phyloP scores from a whole-genome alignment of 1,140 invertebrate species.

The Adoxophyes honmai region DNA sequence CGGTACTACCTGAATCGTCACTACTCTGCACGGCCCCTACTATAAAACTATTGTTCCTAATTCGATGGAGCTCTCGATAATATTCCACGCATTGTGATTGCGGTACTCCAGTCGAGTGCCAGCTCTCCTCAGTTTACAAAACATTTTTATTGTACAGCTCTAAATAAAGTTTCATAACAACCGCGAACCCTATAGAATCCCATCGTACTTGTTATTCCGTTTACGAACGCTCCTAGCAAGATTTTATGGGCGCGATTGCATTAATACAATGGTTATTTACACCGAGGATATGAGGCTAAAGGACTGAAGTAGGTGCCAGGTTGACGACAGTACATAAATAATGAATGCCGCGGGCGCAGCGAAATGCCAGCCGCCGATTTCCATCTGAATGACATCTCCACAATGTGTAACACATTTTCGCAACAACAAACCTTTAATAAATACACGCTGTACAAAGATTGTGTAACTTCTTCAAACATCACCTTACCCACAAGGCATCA shows the following conservation, averaged over 20 bases:
- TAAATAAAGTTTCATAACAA: not conserved
- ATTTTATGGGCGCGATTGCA: conserved; percentile 4
- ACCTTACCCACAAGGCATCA: conserved; percentile 28
- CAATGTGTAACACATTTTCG: conserved; percentile 39
- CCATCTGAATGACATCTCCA: conserved; percentile 36
- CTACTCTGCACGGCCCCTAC: conserved; percentile 33
- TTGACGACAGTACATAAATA: conserved; percentile 7
- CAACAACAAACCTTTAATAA: conserved; percentile 35
- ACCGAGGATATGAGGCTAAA: not conserved
- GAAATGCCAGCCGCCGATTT: conserved; percentile 19
- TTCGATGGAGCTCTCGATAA: conserved; percentile 35
- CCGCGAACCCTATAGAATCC: not conserved
- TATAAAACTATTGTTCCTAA: conserved; percentile 50
- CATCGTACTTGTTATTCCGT: conserved; percentile 20
- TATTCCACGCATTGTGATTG: conserved; percentile 23
- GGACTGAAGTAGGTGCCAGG: not conserved
- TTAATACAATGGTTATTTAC: not conserved
- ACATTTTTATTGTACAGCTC: not conserved
- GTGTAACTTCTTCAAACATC: conserved; percentile 34
- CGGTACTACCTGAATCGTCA: conserved; percentile 36
- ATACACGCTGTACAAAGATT: conserved; percentile 25
- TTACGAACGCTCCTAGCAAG: conserved; percentile 23
- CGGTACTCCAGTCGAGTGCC: conserved; percentile 17
- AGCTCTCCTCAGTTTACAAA: conserved; percentile 20
- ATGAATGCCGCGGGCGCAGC: not conserved